Conservation (phyloP, 2,113 vertebrate genomes). For the Terrapene triunguis region DNA sequence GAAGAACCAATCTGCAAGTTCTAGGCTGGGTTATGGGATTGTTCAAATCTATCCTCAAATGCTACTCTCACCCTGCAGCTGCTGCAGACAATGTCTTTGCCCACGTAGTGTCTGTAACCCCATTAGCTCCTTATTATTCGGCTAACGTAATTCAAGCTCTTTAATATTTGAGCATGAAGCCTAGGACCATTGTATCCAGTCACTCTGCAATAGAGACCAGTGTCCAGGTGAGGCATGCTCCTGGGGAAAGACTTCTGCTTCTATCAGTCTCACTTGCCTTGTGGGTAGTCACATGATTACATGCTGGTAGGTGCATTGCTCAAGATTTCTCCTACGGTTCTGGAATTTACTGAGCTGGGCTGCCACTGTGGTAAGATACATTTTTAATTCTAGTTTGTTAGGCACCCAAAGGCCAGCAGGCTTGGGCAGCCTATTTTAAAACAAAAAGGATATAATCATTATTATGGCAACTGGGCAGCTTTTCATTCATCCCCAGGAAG, state of each 20-base stretch:
- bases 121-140: background rate
- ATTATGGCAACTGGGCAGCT: constrained; percentile 25
- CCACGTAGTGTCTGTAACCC: background rate
- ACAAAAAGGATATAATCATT: constrained; percentile 11
- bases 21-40: fast-evolving
- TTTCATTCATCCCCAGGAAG: constrained; percentile 55
- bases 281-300: background rate
- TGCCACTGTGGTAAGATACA: constrained; percentile 27
- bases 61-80: background rate
- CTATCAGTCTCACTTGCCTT: background rate
- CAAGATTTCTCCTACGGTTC: constrained; percentile 13
- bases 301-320: background rate
- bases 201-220: background rate
- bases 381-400: constrained; percentile 67
- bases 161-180: fast-evolving
- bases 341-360: background rate
- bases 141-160: background rate
- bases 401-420: constrained; percentile 42
- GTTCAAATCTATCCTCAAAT: fast-evolving
- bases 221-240: background rate
- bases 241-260: background rate
- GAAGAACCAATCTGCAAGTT: too few species aligned
- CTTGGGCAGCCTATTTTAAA: constrained; percentile 28
- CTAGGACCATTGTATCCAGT: background rate
- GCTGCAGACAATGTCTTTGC: background rate